These are phyloP conservation scores for Caranx melampygus DNA, from an alignment of 2,113 vertebrate species.

Conservation along the genomic window DNA sequence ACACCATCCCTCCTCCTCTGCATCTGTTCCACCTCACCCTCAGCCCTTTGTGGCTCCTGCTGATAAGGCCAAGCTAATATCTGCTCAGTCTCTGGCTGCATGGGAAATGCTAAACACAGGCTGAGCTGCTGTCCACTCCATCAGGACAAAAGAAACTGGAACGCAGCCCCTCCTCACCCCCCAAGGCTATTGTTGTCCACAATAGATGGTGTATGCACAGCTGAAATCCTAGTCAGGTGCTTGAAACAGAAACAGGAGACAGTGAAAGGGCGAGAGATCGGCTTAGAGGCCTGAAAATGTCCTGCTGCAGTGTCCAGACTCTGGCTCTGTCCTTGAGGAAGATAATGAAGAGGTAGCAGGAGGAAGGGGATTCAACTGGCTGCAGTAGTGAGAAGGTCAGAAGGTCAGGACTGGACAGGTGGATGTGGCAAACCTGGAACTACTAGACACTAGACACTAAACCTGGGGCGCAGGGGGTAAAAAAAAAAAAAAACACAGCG, in stretches of 20 bases:
- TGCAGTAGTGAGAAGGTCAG: no score
- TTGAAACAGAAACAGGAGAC: slow-evolving; percentile 46
- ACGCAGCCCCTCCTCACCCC: slow-evolving; percentile 1
- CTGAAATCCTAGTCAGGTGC: slow-evolving; percentile 34
- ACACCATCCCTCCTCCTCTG: not conserved
- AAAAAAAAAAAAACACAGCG: no score
- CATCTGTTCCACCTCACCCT: slow-evolving; percentile 53
- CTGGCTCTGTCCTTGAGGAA: slow-evolving; percentile 19
- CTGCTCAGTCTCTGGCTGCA: slow-evolving; percentile 38
- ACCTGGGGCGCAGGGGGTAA: no score
- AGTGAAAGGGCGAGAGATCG: slow-evolving; percentile 21
- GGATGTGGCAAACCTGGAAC: no score
- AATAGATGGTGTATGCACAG: slow-evolving; percentile 26
- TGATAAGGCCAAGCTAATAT: slow-evolving; percentile 73
- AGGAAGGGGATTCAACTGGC: no score
- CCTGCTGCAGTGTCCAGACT: slow-evolving; percentile 15
- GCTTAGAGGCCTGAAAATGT: slow-evolving; percentile 41
- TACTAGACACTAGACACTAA: no score
- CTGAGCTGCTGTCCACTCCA: slow-evolving; percentile 51
- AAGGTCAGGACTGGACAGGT: no score
- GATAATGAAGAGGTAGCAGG: not conserved
- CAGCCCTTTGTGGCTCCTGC: slow-evolving; percentile 68
- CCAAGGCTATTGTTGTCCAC: slow-evolving; percentile 44
- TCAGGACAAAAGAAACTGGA: slow-evolving; percentile 55
- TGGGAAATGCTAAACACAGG: slow-evolving; percentile 48